Base-by-base conservation (phyloP, 53 echinoderm and acorn worm species). In the Paelopatides confundens region DNA sequence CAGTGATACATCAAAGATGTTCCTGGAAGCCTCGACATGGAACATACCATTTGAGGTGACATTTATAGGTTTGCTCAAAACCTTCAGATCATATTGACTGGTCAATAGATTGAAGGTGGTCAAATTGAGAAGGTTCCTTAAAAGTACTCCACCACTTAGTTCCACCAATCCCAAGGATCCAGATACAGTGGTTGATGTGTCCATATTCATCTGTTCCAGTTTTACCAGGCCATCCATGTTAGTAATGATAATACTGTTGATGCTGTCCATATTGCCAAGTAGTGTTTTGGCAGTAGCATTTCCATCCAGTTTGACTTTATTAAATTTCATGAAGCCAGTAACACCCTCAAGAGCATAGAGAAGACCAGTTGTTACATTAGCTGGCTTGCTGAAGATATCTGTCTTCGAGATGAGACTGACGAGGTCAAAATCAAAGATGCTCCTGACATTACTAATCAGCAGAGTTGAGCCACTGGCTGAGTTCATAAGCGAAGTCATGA, bases 1-100 rank as follows among this genome's bases (percentile, higher is more conserved):
- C 31, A 43, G 33, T 77, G 86, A 67, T 67, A 95, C 95, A 69
- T 82, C 86, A 82, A 95, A 93, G 28, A 95, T 83, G 28, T 87
- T 89, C 30, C 69, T 86, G 48, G 87, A 87, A n/a, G 70, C 68
- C 62, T 88, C 53, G 18, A 96, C 82, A 65, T 79, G 46, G 74
- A 92, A 96, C 49, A 43, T 79, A 71, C 82, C 87, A 7, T n/a
- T 38, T 24, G 88, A 35, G 36, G 86, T 93, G 52, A 91, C n/a
- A 67, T 93, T 93, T 17, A 93, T 31, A 49, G 38, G 82, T 63
- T 30, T 23, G 65, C 84, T 83, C 18, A 35, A 32, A 31, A 83
- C 23, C 29, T 36, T 83, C 2, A 83, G n/a, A 40, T 23, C 39
- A 26, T 64, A 83, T 38, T 46, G 62, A 40, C 65, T 65, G 12